Evolutionary conservation across 2,888 invertebrate species (phyloP).

Genomic region (Tenodera sinensis): DNA sequence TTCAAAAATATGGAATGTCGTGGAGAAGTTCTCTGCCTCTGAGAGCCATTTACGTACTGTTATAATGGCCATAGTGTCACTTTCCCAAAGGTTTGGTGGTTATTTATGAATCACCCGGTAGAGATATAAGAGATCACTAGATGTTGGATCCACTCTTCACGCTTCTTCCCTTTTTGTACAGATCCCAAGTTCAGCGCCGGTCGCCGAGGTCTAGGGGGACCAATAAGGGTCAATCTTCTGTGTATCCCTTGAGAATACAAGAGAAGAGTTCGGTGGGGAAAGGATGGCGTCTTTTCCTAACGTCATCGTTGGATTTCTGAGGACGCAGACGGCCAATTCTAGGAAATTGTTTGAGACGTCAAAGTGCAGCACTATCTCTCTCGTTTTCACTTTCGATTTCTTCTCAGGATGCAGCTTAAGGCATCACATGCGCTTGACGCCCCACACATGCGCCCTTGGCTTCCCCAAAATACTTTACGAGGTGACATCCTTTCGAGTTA

Average conservation of each 20-base stretch:
- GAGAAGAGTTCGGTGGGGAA: not conserved
- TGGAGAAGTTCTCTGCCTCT: not conserved
- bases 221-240: constrained; percentile 23
- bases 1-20: not conserved
- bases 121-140: not conserved
- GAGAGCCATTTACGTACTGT: not conserved
- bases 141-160: not conserved
- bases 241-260: constrained; percentile 7
- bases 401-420: not conserved
- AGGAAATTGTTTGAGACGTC: constrained; percentile 29
- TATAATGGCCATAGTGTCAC: not conserved
- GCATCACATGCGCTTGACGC: not conserved
- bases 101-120: constrained; percentile 6
- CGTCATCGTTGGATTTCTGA: constrained; percentile 1
- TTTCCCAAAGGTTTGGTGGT: not conserved
- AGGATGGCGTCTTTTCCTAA: not conserved
- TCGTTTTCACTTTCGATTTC: not conserved
- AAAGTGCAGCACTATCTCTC: not conserved
- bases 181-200: not conserved
- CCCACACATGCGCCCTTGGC: not conserved
- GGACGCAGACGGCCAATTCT: constrained; percentile 24
- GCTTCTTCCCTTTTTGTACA: not conserved
- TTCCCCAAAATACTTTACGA: not conserved
- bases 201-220: constrained; percentile 7
- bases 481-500: not conserved